A percentile compares a stretch with the other conserved stretches of the same genome.
These are phyloP conservation scores for Siniperca obscura DNA, from an alignment of 2,797 vertebrate species.

Conservation along the genomic window DNA sequence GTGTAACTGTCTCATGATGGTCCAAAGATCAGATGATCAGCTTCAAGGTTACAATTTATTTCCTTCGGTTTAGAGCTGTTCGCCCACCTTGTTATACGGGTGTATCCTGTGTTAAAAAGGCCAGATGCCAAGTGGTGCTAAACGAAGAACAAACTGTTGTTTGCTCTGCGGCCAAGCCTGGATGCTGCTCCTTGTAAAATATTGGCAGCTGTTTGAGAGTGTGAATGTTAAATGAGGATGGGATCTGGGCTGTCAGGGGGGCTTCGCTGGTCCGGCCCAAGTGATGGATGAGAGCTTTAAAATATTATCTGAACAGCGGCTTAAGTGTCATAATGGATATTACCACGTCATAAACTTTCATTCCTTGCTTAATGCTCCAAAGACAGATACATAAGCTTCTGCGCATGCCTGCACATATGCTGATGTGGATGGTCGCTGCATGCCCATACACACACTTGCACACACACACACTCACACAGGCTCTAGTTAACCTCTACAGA, in stretches of 20 bases:
- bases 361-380: conserved; percentile 62
- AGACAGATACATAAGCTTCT: conserved; percentile 44
- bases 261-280: conserved; percentile 30
- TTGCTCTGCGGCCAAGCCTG: conserved; percentile 24
- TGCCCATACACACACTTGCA: neutral
- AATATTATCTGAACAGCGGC: conserved; percentile 64
- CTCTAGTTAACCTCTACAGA: conserved; percentile 62
- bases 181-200: conserved; percentile 50
- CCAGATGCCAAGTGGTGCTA: conserved; percentile 53
- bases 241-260: conserved; percentile 38
- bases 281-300: conserved; percentile 67
- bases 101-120: neutral
- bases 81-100: neutral
- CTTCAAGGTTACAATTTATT: neutral
- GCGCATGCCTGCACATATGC: conserved; percentile 19
- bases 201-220: conserved; percentile 55
- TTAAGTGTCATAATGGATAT: conserved; percentile 72
- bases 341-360: conserved; percentile 69
- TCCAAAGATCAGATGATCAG: conserved; percentile 4
- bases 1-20: neutral
- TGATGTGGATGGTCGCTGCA: neutral
- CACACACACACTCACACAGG: conserved; percentile 8
- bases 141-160: conserved; percentile 52
- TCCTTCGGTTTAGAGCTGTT: conserved; percentile 14
- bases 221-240: conserved; percentile 49